phyloP scores from a whole-genome alignment of 2,797 vertebrate species.

The Cuculus canorus region DNA sequence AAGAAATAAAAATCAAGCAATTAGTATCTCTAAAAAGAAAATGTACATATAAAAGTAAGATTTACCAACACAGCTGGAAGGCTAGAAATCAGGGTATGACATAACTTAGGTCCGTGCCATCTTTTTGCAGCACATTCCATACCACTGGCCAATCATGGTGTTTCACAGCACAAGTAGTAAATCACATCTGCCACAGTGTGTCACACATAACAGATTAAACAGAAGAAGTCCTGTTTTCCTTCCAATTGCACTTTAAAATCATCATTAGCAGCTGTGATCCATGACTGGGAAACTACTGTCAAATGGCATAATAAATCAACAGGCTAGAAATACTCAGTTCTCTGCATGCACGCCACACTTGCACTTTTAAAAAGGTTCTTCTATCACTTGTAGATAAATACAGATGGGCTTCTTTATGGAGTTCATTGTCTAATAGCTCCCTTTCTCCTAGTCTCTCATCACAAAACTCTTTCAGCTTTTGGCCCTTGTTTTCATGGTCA shows the following conservation, averaged over 20 bases:
- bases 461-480: neutral
- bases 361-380: neutral
- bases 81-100: neutral
- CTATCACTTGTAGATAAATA: neutral
- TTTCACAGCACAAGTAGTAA: neutral
- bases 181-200: neutral
- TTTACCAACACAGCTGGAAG: neutral
- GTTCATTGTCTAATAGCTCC: neutral
- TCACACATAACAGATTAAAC: neutral
- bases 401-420: neutral
- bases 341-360: neutral
- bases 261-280: neutral
- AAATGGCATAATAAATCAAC: conserved; percentile 3
- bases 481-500: neutral
- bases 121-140: neutral
- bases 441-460: neutral
- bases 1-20: neutral
- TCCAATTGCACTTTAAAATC: neutral
- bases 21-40: neutral
- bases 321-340: neutral
- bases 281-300: neutral
- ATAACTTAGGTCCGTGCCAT: neutral
- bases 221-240: neutral
- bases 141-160: neutral
- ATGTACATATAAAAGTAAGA: neutral